Evolutionary conservation across 2,113 vertebrate species (phyloP), one percentile per base, ranked within the genome.

Genomic region (Oreochromis tanganicae): DNA sequence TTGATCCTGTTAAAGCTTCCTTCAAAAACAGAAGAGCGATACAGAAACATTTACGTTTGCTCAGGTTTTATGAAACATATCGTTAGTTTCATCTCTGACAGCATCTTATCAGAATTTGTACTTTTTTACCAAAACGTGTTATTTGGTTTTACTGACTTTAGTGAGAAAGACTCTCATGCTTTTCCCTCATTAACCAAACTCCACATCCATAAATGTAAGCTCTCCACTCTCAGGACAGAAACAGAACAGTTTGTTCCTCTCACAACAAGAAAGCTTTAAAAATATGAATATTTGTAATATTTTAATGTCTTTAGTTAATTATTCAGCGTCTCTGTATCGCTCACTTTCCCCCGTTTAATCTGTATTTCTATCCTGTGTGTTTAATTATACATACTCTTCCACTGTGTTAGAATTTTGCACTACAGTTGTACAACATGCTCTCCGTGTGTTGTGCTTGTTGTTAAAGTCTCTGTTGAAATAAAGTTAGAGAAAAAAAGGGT

Each of bases 291-390:
- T 29, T 29, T 29, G 27, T 29, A 29, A 29, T 29, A 29, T 29
- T 29, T 29, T 4, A 29, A 4, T 55, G 52, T 55, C 52, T 9
- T 55, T 50, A 4, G 8, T 24, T 24, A 24, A 55, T 24, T 55
- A 24, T 55, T 55, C 3, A 21, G n/a, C 12, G 54, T 56, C 10
- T 13, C 54, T 55, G 9, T 1, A 6, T 56, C 36, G 4, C 6
- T 34, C 3, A 0, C n/a, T 55, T 55, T 12, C n/a, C n/a, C n/a
- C 48, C n/a, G 16, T n/a, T 63, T n/a, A 11, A 63, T 63, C 9
- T n/a, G 32, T 36, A 0, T 1, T 34, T 63, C 5, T 36, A 6
- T 36, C 59, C 29, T 2, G 29, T 19, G 24, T 34, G 6, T 34
- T 34, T 36, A 19, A 4, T 55, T 36, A 11, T 4, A 34, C 29